Base-by-base conservation (phyloP, 2,888 invertebrate genomes). In the Villa cingulata region DNA sequence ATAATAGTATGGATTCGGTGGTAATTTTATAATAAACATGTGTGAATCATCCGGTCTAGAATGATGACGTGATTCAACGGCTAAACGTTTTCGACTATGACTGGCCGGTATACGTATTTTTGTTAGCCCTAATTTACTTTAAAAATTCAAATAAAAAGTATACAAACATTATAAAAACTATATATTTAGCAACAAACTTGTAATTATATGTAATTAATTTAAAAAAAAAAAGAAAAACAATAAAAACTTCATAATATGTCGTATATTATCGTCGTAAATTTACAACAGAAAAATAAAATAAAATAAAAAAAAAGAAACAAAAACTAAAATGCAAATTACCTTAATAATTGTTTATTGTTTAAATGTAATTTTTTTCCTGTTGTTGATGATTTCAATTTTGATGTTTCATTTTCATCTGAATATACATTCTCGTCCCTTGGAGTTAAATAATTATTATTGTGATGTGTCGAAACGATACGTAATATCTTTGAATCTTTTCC, bases 21-120 rank as follows among this genome's bases (percentile, higher is more conserved):
- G 88, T 44, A 88, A 71, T 63, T 88, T 88, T 55, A 88, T 85
- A 62, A 88, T 80, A 73, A 81, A 87, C 78, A 88, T 85, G 68
- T 86, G 83, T 32, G 87, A 87, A 64, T 88, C 88, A 55, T 82
- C 82, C 1, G 80, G 78, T 54, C 74, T 65, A 48, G 77, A 76
- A 62, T 81, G 81, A 55, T 81, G 75, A 51, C 83, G 72, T 52
- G 83, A 82, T 66, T 83, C 81, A 46, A 81, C 83, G 0, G 87
- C 86, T 51, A 87, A 69, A 18, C 88, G 75, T 67, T 88, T 88
- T 58, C 84, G 72, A 62, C 86, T 84, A 62, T 86, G 86, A 42
- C 83, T 86, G 51, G 81, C 80, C 36, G 85, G 83, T 58, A 82
- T 76, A 56, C 78, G 75, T 42, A 87, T 74, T 59, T 82, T 81